Conservation (phyloP, 2,797 vertebrate species). For the Gephyroberyx darwinii region DNA sequence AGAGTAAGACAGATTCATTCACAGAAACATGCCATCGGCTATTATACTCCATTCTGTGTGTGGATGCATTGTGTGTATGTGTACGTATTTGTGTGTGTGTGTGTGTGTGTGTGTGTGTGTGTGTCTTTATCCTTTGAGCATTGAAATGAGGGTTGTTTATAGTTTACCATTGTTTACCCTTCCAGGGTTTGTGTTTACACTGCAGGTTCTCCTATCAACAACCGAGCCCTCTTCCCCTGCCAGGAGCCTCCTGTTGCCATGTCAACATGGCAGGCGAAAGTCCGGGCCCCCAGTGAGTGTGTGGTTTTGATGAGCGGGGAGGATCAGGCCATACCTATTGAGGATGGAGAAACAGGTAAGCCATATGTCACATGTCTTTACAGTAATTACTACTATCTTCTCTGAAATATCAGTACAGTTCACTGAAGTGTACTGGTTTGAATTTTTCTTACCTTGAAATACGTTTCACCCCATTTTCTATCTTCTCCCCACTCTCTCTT, state of each 20-base stretch:
- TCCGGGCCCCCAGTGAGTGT: conserved; percentile 86
- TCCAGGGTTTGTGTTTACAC: conserved; percentile 96
- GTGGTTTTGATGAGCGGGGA: conserved; percentile 96
- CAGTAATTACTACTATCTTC: conserved; percentile 8
- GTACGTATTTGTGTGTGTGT: background rate
- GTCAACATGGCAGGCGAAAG: conserved; percentile 95
- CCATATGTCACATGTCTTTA: conserved; percentile 6
- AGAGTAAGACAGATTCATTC: conserved; percentile 51
- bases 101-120: conserved; percentile 20
- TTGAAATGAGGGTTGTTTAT: conserved; percentile 66
- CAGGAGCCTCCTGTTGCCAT: conserved; percentile 97
- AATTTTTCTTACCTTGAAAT: background rate
- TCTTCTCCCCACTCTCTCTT: background rate
- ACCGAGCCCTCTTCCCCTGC: conserved; percentile 97
- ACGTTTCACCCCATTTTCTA: background rate
- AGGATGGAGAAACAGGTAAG: conserved; percentile 75
- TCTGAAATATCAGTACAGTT: background rate
- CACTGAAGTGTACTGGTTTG: background rate
- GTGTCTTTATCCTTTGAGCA: conserved; percentile 59
- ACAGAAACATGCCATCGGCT: conserved; percentile 50
- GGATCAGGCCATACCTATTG: conserved; percentile 82
- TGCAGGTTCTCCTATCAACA: conserved; percentile 96
- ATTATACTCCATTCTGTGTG: conserved; percentile 29
- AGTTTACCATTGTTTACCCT: conserved; percentile 76
- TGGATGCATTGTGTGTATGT: conserved; percentile 10